phyloP scores from a whole-genome alignment of 2,888 invertebrate species.

The Chydorus sphaericus region DNA sequence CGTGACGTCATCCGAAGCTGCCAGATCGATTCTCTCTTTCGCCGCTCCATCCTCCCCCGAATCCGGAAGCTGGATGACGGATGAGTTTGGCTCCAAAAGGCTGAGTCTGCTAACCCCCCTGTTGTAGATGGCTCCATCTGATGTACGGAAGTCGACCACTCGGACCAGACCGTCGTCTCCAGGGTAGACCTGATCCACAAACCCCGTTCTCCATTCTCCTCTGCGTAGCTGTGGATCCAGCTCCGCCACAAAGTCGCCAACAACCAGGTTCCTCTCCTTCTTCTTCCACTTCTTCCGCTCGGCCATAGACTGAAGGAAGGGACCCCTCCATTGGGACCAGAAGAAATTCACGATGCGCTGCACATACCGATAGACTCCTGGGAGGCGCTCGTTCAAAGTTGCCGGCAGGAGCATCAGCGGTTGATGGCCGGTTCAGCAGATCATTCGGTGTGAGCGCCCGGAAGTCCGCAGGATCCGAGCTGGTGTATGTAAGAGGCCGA shows the following conservation, averaged over 20 bases:
- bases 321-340: background rate
- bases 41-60: conserved; percentile 1
- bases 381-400: background rate
- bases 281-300: background rate
- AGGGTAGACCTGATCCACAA: background rate
- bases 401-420: background rate
- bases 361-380: background rate
- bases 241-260: background rate
- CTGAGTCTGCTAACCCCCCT: background rate
- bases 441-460: conserved; percentile 1
- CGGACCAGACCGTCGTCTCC: background rate
- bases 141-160: background rate
- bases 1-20: too few species aligned
- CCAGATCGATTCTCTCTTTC: too few species aligned
- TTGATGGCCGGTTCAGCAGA: background rate
- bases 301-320: background rate
- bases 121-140: background rate
- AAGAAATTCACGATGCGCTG: background rate
- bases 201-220: background rate
- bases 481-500: background rate
- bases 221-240: background rate
- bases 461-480: background rate
- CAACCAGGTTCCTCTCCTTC: background rate
- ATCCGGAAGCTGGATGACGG: background rate
- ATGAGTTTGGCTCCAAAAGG: background rate